Base-by-base conservation (phyloP, 1,140 invertebrate genomes). In the Choristoneura fumiferana region DNA sequence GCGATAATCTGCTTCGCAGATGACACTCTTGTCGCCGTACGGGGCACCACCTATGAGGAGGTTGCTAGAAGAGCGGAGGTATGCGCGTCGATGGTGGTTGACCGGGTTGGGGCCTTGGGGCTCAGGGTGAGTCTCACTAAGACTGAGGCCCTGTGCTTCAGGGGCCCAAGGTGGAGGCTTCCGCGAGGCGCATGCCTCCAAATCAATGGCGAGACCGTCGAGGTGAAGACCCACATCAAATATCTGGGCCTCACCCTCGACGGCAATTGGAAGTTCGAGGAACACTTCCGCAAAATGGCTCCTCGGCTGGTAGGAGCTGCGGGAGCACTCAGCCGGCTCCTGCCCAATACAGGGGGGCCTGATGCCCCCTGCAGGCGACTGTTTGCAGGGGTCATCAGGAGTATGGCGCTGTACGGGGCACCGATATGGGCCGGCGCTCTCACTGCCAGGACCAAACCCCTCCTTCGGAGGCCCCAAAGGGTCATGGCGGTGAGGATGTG, bases 311-410 rank as follows among this genome's bases (percentile, higher is more conserved):
- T 9, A 1, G 35, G 35, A 1, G 35, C 9, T 1, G 35, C 35
- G 1, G 2, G 1, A 1, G 3, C 8, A 1, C 35, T 37, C 8
- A 62, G 75, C 63, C 45, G 60, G 22, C 14, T 62, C 13, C 56
- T 58, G 13, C 56, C 56, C 1, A 58, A 58, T 33, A 10, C 45
- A 1, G 56, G 56, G 34, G 40, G 56, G 3, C 56, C 55, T 1
- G 40, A 22, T 10, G 55, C 17, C 1, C 12, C 36, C 15, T 57
- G 55, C 37, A 29, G 55, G 9, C 55, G 35, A 2, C 55, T 57
- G 14, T 57, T 18, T 22, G 12, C 55, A 1, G 55, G 55, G n/a
- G 55, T 57, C 9, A 1, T 34, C 1, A 12, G 37, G 37, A 34
- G 18, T n/a, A 57, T 57, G 55, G 55, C 55, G 1, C n/a, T 37